phyloP scores from a whole-genome alignment of 2,888 invertebrate genomes.

The Hydrotaea cyrtoneurina region DNA sequence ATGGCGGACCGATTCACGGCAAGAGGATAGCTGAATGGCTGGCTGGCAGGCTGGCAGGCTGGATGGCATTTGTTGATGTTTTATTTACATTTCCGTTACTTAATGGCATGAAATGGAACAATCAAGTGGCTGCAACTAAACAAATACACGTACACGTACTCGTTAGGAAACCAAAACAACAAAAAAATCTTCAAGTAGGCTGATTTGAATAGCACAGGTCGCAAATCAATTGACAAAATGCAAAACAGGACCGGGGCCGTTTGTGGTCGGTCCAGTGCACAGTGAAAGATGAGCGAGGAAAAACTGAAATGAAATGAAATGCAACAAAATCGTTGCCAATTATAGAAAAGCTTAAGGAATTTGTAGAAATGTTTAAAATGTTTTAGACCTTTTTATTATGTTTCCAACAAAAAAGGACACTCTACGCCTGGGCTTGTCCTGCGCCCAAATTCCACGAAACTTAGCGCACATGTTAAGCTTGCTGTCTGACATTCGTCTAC shows the following conservation, averaged over 20 bases:
- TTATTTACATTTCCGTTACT: constrained; percentile 71
- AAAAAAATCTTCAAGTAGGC: constrained; percentile 10
- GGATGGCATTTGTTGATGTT: constrained; percentile 63
- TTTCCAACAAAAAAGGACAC: no score
- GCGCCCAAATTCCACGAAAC: no score
- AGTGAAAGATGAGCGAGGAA: background rate
- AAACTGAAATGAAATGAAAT: no score
- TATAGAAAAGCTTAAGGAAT: no score
- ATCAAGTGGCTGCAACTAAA: constrained; percentile 57
- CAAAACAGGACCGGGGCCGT: background rate
- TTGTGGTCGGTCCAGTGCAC: background rate
- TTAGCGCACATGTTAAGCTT: no score
- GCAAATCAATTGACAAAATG: constrained; percentile 38
- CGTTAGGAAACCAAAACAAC: background rate
- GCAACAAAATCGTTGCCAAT: no score
- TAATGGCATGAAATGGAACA: constrained; percentile 64
- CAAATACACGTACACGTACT: constrained; percentile 37
- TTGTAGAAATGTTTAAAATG: no score
- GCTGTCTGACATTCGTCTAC: no score
- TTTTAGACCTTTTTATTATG: no score
- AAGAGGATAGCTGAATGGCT: constrained; percentile 15
- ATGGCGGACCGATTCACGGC: background rate
- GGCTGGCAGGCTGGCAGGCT: constrained; percentile 41
- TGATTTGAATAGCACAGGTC: constrained; percentile 31
- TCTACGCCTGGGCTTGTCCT: no score